phyloP scores from a whole-genome alignment of 2,888 invertebrate genomes.

The Apocheima hispidaria region DNA sequence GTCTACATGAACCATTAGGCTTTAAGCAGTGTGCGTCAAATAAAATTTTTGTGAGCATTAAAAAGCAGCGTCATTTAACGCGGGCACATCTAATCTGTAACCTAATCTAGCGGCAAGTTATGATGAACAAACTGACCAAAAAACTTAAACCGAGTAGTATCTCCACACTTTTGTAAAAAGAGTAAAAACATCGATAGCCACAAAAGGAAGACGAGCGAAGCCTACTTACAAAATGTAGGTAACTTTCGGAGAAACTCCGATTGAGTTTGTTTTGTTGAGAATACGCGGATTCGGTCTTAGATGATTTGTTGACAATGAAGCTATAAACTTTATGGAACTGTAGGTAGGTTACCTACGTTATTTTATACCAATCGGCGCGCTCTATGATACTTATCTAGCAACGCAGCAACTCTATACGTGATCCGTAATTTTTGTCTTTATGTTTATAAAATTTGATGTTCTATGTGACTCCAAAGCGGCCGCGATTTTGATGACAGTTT shows the following conservation, averaged over 20 bases:
- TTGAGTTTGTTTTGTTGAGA: slow-evolving; percentile 34
- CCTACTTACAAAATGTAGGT: slow-evolving; percentile 63
- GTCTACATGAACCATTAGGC: slow-evolving; percentile 5
- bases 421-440: not conserved
- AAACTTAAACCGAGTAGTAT: slow-evolving; percentile 46
- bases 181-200: slow-evolving; percentile 44
- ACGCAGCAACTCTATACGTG: not conserved
- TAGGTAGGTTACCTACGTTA: not conserved
- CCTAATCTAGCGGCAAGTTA: slow-evolving; percentile 62
- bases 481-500: no score
- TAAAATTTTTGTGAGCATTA: slow-evolving; percentile 32
- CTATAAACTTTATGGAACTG: not conserved
- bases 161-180: slow-evolving; percentile 49
- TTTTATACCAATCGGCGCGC: not conserved
- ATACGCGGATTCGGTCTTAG: not conserved
- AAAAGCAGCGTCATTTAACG: slow-evolving; percentile 42
- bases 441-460: no score
- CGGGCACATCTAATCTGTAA: slow-evolving; percentile 55
- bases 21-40: slow-evolving; percentile 20
- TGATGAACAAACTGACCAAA: slow-evolving; percentile 57
- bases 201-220: slow-evolving; percentile 57
- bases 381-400: no score
- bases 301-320: not conserved
- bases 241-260: slow-evolving; percentile 54
- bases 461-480: no score